These are phyloP conservation scores for Osmerus mordax DNA, from an alignment of 2,113 vertebrate species.

Conservation along the genomic window DNA sequence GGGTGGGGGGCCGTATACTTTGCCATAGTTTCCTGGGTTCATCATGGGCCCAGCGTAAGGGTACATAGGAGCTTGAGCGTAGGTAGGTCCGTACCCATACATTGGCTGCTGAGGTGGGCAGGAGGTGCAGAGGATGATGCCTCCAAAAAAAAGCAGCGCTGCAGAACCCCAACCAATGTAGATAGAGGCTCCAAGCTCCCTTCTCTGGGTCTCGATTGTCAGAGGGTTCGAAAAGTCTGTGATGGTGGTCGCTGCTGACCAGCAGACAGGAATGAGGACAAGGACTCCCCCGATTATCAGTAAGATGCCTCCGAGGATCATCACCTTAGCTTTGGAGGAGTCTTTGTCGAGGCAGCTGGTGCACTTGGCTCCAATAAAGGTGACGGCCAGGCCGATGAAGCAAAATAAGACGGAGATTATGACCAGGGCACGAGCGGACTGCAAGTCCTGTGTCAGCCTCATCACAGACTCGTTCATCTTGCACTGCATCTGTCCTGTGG, in stretches of 20 bases:
- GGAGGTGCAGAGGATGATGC: slow-evolving; percentile 49
- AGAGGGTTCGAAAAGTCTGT: slow-evolving; percentile 38
- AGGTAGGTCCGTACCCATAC: neutral
- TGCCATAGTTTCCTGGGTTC: slow-evolving; percentile 25
- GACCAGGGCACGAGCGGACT: slow-evolving; percentile 78
- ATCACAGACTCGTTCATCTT: slow-evolving; percentile 76
- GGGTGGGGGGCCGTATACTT: slow-evolving; percentile 32
- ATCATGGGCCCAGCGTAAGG: slow-evolving; percentile 20
- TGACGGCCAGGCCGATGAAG: slow-evolving; percentile 61
- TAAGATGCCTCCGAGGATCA: slow-evolving; percentile 63
- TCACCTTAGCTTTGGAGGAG: slow-evolving; percentile 53
- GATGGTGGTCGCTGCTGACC: slow-evolving; percentile 48
- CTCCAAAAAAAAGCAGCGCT: slow-evolving; percentile 41
- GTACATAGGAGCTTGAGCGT: neutral
- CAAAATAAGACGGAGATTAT: slow-evolving; percentile 64
- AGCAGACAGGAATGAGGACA: slow-evolving; percentile 49
- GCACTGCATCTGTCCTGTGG: slow-evolving; percentile 80
- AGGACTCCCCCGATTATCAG: slow-evolving; percentile 44
- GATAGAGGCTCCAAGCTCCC: slow-evolving; percentile 49
- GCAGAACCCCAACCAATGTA: slow-evolving; percentile 57
- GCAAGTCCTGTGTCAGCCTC: slow-evolving; percentile 79
- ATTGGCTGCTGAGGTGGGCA: slow-evolving; percentile 43
- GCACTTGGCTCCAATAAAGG: slow-evolving; percentile 67
- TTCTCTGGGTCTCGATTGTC: slow-evolving; percentile 35
- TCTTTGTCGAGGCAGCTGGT: slow-evolving; percentile 65